Evolutionary conservation across 2,113 vertebrate genomes (phyloP).

Genomic region (Nycticorax nycticorax): DNA sequence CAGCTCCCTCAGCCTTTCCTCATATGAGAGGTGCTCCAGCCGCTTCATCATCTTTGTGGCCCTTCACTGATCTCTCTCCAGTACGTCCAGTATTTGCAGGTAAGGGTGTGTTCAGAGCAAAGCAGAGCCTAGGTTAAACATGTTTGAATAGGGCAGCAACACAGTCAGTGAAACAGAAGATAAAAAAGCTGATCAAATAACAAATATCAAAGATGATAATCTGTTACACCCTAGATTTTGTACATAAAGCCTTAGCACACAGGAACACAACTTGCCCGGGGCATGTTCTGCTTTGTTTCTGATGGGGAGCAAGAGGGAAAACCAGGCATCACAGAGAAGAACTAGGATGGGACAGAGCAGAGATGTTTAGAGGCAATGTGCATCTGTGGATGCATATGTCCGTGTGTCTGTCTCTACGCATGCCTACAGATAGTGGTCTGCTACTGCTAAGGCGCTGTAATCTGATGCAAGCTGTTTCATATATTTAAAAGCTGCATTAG

Average conservation of each 20-base stretch:
- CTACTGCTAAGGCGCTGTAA: constrained; percentile 25
- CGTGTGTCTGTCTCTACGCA: neutral
- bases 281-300: neutral
- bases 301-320: neutral
- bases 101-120: neutral
- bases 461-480: constrained; percentile 52
- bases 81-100: neutral
- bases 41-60: neutral
- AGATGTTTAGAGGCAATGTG: neutral
- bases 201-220: neutral
- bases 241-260: neutral
- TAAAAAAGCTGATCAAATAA: neutral
- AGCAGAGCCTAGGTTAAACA: neutral
- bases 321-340: neutral
- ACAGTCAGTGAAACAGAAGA: neutral
- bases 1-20: neutral
- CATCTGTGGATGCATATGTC: neutral
- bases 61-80: neutral
- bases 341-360: neutral
- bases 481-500: constrained; percentile 42
- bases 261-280: neutral
- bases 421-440: neutral
- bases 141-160: neutral
- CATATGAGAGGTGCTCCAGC: neutral
- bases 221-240: neutral